phyloP scores from a whole-genome alignment of 2,888 invertebrate genomes.

The Falcaria lacertinaria region DNA sequence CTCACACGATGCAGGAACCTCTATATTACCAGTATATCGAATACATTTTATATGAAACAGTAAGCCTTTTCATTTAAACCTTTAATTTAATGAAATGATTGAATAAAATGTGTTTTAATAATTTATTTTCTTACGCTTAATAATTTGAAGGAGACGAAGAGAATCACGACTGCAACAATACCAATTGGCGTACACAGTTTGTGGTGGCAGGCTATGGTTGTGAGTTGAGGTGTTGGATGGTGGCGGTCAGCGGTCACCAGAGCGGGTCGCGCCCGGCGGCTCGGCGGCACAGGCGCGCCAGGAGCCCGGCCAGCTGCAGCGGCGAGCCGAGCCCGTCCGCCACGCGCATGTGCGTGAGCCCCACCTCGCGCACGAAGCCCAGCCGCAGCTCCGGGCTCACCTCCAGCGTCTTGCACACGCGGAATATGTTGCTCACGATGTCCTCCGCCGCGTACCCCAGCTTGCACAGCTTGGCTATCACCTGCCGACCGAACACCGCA shows the following conservation, averaged over 20 bases:
- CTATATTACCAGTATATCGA: constrained; percentile 1
- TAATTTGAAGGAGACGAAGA: too few species aligned
- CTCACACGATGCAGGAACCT: background rate
- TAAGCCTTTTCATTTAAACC: constrained; percentile 5
- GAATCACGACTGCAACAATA: too few species aligned
- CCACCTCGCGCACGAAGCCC: constrained; percentile 94
- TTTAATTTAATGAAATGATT: background rate
- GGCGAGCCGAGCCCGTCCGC: constrained; percentile 93
- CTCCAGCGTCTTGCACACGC: constrained; percentile 92
- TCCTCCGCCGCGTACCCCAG: constrained; percentile 98
- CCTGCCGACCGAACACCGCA: constrained; percentile 55
- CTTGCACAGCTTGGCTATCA: constrained; percentile 93
- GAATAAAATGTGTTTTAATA: background rate
- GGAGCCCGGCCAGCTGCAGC: constrained; percentile 93
- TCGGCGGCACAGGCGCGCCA: constrained; percentile 88
- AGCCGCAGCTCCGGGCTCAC: constrained; percentile 90
- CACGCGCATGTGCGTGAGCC: constrained; percentile 92
- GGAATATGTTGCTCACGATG: constrained; percentile 96
- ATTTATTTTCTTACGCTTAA: too few species aligned
- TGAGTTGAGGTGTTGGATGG: too few species aligned
- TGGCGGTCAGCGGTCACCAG: constrained; percentile 16
- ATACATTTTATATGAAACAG: constrained; percentile 5
- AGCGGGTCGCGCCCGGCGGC: constrained; percentile 24
- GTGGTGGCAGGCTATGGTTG: too few species aligned
- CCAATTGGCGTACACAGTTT: too few species aligned